phyloP scores from a whole-genome alignment of 2,797 vertebrate genomes.

The Erpetoichthys calabaricus region DNA sequence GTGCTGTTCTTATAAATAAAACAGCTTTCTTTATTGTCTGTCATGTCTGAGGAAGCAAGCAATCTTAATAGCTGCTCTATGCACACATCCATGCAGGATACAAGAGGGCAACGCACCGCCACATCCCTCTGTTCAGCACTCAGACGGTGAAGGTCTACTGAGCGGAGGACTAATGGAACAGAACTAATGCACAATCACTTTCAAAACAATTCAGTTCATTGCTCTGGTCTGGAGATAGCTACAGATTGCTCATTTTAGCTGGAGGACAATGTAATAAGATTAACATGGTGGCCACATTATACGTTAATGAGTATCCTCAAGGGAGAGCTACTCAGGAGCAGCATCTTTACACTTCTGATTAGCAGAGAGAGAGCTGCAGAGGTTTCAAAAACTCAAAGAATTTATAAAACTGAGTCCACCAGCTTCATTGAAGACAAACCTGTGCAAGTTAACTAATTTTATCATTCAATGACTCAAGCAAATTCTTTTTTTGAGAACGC shows the following conservation, averaged over 20 bases:
- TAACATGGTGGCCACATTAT: slow-evolving; percentile 22
- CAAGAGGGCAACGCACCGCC: no score
- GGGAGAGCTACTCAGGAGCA: not conserved
- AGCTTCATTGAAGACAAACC: no score
- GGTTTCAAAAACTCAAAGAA: not conserved
- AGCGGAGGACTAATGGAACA: slow-evolving; percentile 8
- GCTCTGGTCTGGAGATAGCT: slow-evolving; percentile 1
- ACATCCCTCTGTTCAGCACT: no score
- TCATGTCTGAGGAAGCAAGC: no score
- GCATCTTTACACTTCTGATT: not conserved
- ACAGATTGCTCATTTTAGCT: slow-evolving; percentile 6
- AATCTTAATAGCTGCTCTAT: no score
- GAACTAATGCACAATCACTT: slow-evolving; percentile 7
- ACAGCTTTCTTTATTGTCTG: no score
- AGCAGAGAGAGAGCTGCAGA: not conserved
- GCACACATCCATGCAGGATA: no score
- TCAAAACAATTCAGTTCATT: slow-evolving; percentile 7
- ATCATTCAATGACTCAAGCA: no score
- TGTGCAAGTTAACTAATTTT: no score
- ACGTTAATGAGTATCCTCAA: slow-evolving; percentile 13
- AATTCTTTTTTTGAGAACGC: no score
- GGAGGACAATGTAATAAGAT: slow-evolving; percentile 23
- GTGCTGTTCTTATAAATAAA: no score
- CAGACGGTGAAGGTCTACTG: not conserved
- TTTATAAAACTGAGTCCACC: no score